Percentiles rank a stretch among this genome's conserved stretches.
Conservation (phyloP, 1,140 invertebrate genomes). For the Drosophila pseudoananassae region DNA sequence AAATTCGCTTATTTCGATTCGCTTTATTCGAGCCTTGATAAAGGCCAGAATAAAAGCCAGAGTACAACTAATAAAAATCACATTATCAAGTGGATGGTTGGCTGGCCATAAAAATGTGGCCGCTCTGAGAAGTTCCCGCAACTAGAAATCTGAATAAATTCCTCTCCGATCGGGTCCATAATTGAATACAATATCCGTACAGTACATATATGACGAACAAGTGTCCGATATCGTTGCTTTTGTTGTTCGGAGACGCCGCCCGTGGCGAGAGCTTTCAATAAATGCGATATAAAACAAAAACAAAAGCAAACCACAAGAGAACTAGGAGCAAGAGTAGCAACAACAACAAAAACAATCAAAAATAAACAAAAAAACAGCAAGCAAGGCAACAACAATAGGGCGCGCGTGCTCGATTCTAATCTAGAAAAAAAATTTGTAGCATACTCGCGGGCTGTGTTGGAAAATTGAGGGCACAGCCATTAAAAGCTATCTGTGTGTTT, state of each 20-base stretch:
- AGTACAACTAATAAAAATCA: conserved; percentile 28
- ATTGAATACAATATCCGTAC: not conserved
- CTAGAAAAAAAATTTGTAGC: conserved; percentile 24
- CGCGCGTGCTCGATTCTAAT: conserved; percentile 34
- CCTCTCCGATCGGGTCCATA: conserved; percentile 11
- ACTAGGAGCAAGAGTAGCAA: not conserved
- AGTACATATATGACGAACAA: conserved; percentile 36
- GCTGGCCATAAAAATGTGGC: not conserved
- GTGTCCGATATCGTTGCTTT: conserved; percentile 41
- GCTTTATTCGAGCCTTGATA: conserved; percentile 28
- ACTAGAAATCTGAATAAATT: conserved; percentile 14
- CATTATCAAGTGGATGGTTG: conserved; percentile 20
- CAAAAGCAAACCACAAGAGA: not conserved
- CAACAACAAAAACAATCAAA: conserved; percentile 1
- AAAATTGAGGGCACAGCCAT: conserved; percentile 29
- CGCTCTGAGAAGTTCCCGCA: not conserved
- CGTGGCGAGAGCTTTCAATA: conserved; percentile 29
- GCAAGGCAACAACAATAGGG: conserved; percentile 5
- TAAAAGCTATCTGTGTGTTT: conserved; percentile 25
- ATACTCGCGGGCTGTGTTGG: conserved; percentile 28
- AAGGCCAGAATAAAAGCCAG: conserved; percentile 7
- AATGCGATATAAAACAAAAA: conserved; percentile 31
- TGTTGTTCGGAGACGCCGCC: conserved; percentile 12
- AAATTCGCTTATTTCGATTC: conserved; percentile 12
- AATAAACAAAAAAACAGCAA: conserved; percentile 9